Evolutionary conservation across 2,888 invertebrate species (phyloP).

Genomic region (Cecidostiba fungosa): DNA sequence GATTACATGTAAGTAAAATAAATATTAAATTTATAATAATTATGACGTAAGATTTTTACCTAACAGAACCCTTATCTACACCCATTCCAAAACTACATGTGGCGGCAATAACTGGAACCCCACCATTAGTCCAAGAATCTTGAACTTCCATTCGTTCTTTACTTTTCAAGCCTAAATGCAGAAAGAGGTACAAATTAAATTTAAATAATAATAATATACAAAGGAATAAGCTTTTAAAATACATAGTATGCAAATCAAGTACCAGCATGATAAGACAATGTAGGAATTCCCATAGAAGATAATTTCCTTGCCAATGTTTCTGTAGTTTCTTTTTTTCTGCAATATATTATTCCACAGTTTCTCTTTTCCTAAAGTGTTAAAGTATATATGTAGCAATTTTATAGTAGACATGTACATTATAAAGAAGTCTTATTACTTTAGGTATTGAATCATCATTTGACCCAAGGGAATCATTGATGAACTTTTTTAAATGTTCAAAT

Average conservation of each 20-base stretch:
- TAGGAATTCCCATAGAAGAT: constrained; percentile 86
- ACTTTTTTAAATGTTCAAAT: constrained; percentile 89
- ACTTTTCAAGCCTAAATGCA: constrained; percentile 84
- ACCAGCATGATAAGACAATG: constrained; percentile 96
- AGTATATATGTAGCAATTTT: constrained; percentile 26
- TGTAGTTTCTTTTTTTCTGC: constrained; percentile 95
- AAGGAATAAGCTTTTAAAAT: constrained; percentile 46
- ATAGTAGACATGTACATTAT: constrained; percentile 24
- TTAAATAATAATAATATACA: neutral
- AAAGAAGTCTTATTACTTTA: constrained; percentile 64
- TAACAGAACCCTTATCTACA: constrained; percentile 96
- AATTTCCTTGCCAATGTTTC: constrained; percentile 91
- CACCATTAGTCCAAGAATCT: constrained; percentile 95
- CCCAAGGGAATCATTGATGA: constrained; percentile 86
- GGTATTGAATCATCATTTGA: constrained; percentile 80
- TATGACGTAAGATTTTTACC: constrained; percentile 79
- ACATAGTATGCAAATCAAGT: constrained; percentile 59
- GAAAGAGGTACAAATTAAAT: constrained; percentile 24
- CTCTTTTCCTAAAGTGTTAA: constrained; percentile 75
- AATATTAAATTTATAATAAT: neutral
- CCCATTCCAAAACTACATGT: constrained; percentile 99
- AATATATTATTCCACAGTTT: constrained; percentile 95
- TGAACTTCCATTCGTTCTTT: constrained; percentile 90
- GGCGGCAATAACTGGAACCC: constrained; percentile 94
- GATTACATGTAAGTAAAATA: neutral